Evolutionary conservation across 2,113 vertebrate species (phyloP), one percentile per base, ranked within the genome.

Genomic region (Hiodon alosoides): DNA sequence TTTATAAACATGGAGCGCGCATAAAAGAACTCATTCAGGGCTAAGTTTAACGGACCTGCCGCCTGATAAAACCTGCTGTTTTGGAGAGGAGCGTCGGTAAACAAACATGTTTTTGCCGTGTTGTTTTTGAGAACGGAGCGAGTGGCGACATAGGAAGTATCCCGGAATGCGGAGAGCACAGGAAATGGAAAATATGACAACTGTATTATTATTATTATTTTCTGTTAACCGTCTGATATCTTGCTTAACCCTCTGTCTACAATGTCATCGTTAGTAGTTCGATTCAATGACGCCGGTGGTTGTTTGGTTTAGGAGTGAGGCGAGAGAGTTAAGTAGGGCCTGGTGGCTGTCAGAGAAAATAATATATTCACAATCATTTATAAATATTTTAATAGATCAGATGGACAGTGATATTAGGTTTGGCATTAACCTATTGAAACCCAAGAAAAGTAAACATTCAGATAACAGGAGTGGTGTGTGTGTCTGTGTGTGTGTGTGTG

Each of bases 121-220:
- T 1, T 50, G 55, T 14, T 46, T 59, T 50, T 51, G 70, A 31
- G 57, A 60, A 8, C 0, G 31, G 0, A 31, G 57, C 2, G 31
- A 13, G 31, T 31, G 1, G 57, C 13, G 55, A 17, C 31, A 55
- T 7, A 60, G 70, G 57, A 71, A 71, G 57, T n/a, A 4, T 48
- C 70, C 54, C 14, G 70, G 70, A 71, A 71, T 57, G 60, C 50
- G 47, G 60, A 46, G 70, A 14, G 13, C 70, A 48, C 17, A 71
- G 55, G 31, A 71, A 71, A 48, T 59, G 70, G 70, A 71, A 71
- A 71, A 71, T 47, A 9, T 71, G 57, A 71, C 70, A 13, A 9
- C 70, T 60, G 70, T 60, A 46, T 54, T 17, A 17, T 8, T 5
- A 57, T 46, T n/a, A 54, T 7, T 58, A 8, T 70, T 54, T 55